phyloP scores from a whole-genome alignment of 2,797 vertebrate species.

The Oryzias sinensis region DNA sequence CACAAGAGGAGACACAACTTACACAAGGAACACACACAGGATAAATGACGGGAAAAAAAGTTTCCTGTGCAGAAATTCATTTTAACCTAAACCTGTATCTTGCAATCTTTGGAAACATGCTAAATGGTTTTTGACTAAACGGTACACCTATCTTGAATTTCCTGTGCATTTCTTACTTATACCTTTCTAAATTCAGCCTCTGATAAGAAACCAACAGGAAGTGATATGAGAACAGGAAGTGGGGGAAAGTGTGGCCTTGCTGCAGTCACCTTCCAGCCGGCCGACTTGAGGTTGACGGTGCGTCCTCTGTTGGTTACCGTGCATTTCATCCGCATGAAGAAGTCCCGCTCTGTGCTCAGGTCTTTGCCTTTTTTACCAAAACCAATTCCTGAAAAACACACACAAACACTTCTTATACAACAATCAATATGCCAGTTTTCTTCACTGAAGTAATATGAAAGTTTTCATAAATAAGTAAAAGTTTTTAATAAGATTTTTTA shows the following conservation, averaged over 20 bases:
- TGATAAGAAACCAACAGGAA: no score
- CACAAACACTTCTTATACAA: no score
- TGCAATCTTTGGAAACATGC: no score
- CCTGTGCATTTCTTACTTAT: neutral
- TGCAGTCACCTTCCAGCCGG: conserved; percentile 91
- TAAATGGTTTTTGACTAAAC: no score
- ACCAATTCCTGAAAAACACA: conserved; percentile 73
- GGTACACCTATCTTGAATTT: no score
- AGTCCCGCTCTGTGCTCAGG: conserved; percentile 88
- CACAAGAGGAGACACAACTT: neutral
- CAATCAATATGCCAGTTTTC: neutral
- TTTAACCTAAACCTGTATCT: no score
- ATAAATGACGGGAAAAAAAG: no score
- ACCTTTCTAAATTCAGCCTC: neutral
- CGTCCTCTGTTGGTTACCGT: conserved; percentile 96
- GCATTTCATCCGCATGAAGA: conserved; percentile 99
- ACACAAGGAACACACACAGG: neutral
- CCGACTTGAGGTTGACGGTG: conserved; percentile 98
- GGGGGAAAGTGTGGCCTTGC: neutral
- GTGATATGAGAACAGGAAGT: no score
- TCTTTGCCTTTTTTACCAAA: conserved; percentile 91
- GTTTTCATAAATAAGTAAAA: no score
- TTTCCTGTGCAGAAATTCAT: no score
- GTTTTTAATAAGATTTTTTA: no score
- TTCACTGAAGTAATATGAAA: no score